Evolutionary conservation across 2,113 vertebrate species (phyloP).

Genomic region (Cololabis saira): DNA sequence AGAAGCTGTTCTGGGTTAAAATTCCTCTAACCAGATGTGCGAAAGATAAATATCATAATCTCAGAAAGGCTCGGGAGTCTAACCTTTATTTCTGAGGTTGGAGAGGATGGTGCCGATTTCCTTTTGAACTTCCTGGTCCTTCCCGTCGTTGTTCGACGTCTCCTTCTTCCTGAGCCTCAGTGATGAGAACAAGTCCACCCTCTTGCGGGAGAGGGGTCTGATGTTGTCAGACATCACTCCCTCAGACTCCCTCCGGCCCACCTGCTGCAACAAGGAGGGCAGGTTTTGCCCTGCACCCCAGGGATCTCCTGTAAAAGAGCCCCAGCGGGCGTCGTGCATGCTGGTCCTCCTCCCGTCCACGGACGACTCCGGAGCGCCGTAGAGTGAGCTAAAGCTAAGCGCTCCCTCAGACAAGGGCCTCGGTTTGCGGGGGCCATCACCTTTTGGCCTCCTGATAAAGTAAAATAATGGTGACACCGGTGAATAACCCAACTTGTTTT

Average conservation of each 20-base stretch:
- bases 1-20: too few species aligned
- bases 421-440: slow-evolving; percentile 20
- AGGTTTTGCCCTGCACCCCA: slow-evolving; percentile 67
- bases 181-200: slow-evolving; percentile 79
- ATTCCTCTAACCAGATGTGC: too few species aligned
- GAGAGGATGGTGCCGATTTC: slow-evolving; percentile 75
- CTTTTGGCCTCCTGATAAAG: slow-evolving; percentile 54
- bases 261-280: slow-evolving; percentile 72
- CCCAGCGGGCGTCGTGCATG: neutral
- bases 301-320: slow-evolving; percentile 14
- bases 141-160: slow-evolving; percentile 1
- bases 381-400: slow-evolving; percentile 52
- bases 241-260: slow-evolving; percentile 45
- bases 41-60: too few species aligned
- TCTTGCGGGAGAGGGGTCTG: slow-evolving; percentile 48
- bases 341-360: neutral
- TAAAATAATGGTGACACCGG: neutral
- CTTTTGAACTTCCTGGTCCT: slow-evolving; percentile 55
- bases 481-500: neutral
- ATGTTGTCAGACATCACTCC: slow-evolving; percentile 56
- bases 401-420: slow-evolving; percentile 75
- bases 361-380: slow-evolving; percentile 2
- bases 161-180: slow-evolving; percentile 74
- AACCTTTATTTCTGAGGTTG: slow-evolving; percentile 79
- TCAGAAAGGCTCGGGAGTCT: too few species aligned